Evolutionary conservation across 2,888 invertebrate genomes (phyloP).

Genomic region (Nephrotoma appendiculata): DNA sequence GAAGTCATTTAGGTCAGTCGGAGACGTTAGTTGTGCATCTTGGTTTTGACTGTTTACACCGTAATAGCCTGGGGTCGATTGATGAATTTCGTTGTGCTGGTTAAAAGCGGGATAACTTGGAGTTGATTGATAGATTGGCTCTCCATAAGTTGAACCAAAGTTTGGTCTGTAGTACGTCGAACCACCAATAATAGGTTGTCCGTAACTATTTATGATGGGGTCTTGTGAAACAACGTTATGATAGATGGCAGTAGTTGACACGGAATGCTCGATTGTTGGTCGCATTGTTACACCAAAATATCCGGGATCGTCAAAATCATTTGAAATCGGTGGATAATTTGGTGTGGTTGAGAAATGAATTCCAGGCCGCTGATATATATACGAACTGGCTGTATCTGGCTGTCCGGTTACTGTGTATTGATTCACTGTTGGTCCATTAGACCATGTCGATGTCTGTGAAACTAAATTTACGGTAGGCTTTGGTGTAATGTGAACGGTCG

Average conservation of each 20-base stretch:
- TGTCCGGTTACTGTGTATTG: conserved; percentile 12
- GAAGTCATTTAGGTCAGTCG: conserved; percentile 62
- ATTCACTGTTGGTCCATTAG: conserved; percentile 14
- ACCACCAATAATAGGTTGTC: not conserved
- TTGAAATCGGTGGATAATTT: conserved; percentile 9
- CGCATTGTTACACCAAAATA: conserved; percentile 22
- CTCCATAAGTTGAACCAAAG: not conserved
- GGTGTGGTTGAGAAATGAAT: not conserved
- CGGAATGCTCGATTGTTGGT: conserved; percentile 8
- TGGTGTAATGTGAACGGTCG: conserved; percentile 52
- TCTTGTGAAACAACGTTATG: conserved; percentile 12
- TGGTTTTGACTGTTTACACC: conserved; percentile 16
- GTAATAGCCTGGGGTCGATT: conserved; percentile 28
- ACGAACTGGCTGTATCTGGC: conserved; percentile 31
- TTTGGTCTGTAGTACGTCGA: not conserved
- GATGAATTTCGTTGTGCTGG: not conserved
- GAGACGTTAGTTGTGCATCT: conserved; percentile 38
- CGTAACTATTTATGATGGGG: not conserved
- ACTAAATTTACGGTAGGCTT: conserved; percentile 39
- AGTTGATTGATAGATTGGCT: conserved; percentile 18
- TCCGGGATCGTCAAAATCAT: conserved; percentile 32
- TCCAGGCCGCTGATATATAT: conserved; percentile 24
- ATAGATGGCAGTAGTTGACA: conserved; percentile 18
- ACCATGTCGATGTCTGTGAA: conserved; percentile 18
- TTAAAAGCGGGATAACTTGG: conserved; percentile 27